A percentile compares a stretch with the other conserved stretches of the same genome.
These are phyloP conservation scores for Phataginus tetradactyla DNA, from an alignment of 2,797 vertebrate genomes.

Conservation along the genomic window DNA sequence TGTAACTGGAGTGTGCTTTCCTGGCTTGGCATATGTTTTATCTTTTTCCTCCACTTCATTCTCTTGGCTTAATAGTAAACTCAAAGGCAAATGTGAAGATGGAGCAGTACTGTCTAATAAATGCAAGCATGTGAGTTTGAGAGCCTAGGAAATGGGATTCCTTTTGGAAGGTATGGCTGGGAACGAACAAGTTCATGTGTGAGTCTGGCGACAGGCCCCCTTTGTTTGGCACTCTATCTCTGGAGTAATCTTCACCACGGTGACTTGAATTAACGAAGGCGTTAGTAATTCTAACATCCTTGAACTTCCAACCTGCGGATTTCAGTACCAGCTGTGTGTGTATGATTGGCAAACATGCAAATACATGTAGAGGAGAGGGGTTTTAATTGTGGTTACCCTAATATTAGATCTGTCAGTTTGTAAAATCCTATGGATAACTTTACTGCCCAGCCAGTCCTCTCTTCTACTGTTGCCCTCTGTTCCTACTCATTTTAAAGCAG, in stretches of 20 bases:
- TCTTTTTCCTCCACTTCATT: neutral
- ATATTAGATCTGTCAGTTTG: neutral
- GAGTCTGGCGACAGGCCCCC: neutral
- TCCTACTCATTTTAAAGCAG: neutral
- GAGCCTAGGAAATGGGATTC: neutral
- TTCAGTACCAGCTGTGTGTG: neutral
- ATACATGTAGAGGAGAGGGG: neutral
- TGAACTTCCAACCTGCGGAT: neutral
- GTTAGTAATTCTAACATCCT: neutral
- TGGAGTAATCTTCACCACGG: neutral
- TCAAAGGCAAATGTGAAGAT: neutral
- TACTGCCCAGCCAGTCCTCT: neutral
- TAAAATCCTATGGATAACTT: neutral
- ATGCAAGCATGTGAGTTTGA: neutral
- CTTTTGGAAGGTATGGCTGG: neutral
- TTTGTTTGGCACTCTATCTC: neutral
- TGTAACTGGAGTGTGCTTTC: constrained; percentile 6
- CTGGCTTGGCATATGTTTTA: neutral
- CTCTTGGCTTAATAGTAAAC: neutral
- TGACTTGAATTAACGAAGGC: neutral
- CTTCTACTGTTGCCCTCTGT: neutral
- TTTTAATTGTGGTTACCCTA: neutral
- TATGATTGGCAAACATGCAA: neutral
- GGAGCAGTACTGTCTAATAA: neutral
- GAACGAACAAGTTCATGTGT: neutral